These are phyloP conservation scores for Diplosoma virens DNA, from an alignment of 23 tunicate genomes.

Conservation along the genomic window DNA sequence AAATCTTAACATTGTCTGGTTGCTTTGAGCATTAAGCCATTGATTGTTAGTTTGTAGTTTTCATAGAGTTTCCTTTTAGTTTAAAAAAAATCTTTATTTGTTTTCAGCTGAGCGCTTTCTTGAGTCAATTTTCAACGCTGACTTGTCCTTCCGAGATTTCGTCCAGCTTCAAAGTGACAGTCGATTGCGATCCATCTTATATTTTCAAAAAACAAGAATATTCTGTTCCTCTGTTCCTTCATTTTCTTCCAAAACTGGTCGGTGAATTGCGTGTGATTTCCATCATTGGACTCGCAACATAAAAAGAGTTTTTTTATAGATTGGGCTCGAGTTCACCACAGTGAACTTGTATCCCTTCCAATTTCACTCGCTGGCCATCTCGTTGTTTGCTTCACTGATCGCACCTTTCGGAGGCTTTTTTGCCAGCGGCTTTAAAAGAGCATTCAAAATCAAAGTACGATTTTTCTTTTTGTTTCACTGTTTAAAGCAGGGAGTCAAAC, in stretches of 20 bases:
- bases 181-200: constrained; percentile 66
- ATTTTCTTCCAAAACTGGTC: constrained; percentile 64
- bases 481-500: too few relatives aligned
- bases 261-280: too few relatives aligned
- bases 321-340: constrained; percentile 17
- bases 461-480: background rate
- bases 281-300: too few relatives aligned
- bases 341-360: constrained; percentile 75
- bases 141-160: constrained; percentile 85
- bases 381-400: constrained; percentile 75
- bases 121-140: constrained; percentile 63
- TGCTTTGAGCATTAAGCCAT: background rate
- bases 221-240: constrained; percentile 67
- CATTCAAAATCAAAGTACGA: constrained; percentile 93
- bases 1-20: background rate
- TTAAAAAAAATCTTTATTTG: too few relatives aligned
- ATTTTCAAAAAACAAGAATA: constrained; percentile 60
- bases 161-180: constrained; percentile 43
- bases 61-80: too few relatives aligned
- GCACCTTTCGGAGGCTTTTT: constrained; percentile 99
- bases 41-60: too few relatives aligned
- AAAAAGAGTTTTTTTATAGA: constrained; percentile 12
- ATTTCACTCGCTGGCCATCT: constrained; percentile 72
- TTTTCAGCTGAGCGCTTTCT: constrained; percentile 70
- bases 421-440: constrained; percentile 98